Evolutionary conservation across 2,113 vertebrate genomes (phyloP).

Genomic region (Periophthalmus modestus): DNA sequence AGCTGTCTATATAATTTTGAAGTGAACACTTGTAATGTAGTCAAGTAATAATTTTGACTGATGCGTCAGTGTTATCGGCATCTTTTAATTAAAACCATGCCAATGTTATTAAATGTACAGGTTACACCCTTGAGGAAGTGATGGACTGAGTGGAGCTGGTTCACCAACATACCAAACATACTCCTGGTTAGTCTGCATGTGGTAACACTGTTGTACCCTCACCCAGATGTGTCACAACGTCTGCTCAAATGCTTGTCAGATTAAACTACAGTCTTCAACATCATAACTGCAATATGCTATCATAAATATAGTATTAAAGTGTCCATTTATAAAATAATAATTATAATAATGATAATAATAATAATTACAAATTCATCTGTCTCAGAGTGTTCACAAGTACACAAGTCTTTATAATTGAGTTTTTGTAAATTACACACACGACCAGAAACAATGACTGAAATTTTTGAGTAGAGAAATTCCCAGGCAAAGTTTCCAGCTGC

Average conservation of each 20-base stretch:
- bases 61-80: constrained; percentile 1
- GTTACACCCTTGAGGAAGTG: constrained; percentile 49
- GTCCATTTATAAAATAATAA: no score
- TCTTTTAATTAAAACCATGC: constrained; percentile 31
- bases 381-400: background rate
- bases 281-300: background rate
- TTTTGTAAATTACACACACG: constrained; percentile 71
- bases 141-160: constrained; percentile 59
- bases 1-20: background rate
- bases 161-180: constrained; percentile 73
- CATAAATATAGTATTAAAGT: background rate
- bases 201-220: constrained; percentile 62
- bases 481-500: constrained; percentile 81
- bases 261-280: background rate
- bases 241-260: background rate
- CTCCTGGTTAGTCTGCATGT: constrained; percentile 55
- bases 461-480: constrained; percentile 62
- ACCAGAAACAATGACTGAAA: constrained; percentile 88
- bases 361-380: background rate
- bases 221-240: constrained; percentile 42
- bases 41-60: background rate
- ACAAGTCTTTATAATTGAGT: background rate
- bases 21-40: background rate
- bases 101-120: constrained; percentile 32
- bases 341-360: background rate